phyloP scores from a whole-genome alignment of 2,888 invertebrate species.

The Cinara cedri region DNA sequence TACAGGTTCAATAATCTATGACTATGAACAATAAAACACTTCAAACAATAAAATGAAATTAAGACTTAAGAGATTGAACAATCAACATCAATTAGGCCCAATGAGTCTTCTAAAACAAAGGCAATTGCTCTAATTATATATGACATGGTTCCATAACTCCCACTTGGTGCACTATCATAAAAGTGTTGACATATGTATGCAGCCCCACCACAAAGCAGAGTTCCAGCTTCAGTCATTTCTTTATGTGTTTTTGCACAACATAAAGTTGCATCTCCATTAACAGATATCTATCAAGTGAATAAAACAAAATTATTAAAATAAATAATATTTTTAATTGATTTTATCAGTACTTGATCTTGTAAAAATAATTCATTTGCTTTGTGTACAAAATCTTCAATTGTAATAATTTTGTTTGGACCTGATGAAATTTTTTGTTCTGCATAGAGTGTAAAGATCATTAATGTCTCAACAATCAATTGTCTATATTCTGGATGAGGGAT shows the following conservation, averaged over 20 bases:
- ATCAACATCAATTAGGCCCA: conserved; percentile 79
- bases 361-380: conserved; percentile 93
- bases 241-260: conserved; percentile 82
- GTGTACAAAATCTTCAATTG: conserved; percentile 90
- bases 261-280: conserved; percentile 88
- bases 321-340: conserved; percentile 10
- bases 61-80: conserved; percentile 69
- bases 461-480: conserved; percentile 93
- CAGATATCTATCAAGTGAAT: conserved; percentile 70
- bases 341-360: conserved; percentile 81
- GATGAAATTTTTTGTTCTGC: conserved; percentile 78
- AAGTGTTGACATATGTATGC: conserved; percentile 96
- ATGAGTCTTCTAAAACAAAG: conserved; percentile 74
- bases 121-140: conserved; percentile 88
- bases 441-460: conserved; percentile 93
- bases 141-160: conserved; percentile 96
- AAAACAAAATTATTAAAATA: conserved; percentile 20
- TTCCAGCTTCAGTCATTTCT: conserved; percentile 67
- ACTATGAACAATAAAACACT: neutral
- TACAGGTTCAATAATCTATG: too few species aligned
- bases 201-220: conserved; percentile 85
- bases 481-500: conserved; percentile 98
- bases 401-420: conserved; percentile 78
- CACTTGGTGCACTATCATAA: conserved; percentile 97
- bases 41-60: neutral